Conservation (phyloP, 2,888 invertebrate genomes). For the Tribolium freemani region DNA sequence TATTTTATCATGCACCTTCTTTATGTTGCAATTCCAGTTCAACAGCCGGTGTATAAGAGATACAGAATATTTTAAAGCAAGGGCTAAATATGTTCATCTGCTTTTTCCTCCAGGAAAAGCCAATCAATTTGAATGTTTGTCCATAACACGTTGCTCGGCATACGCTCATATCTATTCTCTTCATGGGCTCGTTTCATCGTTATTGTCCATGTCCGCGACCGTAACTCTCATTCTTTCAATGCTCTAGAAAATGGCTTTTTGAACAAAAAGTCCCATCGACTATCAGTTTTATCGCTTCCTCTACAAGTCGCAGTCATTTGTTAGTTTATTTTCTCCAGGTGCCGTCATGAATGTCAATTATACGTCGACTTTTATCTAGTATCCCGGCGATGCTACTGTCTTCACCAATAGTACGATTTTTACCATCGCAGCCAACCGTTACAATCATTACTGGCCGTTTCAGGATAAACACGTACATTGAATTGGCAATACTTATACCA, state of each 20-base stretch:
- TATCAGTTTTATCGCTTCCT: slow-evolving; percentile 52
- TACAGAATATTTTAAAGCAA: background rate
- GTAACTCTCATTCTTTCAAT: slow-evolving; percentile 9
- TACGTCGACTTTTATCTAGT: slow-evolving; percentile 26
- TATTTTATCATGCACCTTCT: background rate
- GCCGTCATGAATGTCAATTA: slow-evolving; percentile 38
- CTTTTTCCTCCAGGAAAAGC: background rate
- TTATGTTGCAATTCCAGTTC: background rate
- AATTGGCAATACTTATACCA: slow-evolving; percentile 28
- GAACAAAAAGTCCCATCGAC: slow-evolving; percentile 13
- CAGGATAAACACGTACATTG: slow-evolving; percentile 14
- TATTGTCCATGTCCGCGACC: background rate
- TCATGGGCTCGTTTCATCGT: background rate
- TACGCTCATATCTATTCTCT: background rate
- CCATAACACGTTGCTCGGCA: background rate
- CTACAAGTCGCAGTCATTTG: slow-evolving; percentile 52
- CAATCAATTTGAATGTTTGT: background rate
- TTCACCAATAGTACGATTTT: slow-evolving; percentile 18
- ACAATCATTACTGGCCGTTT: slow-evolving; percentile 24
- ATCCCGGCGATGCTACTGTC: slow-evolving; percentile 14
- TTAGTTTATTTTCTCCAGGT: slow-evolving; percentile 47
- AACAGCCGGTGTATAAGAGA: background rate
- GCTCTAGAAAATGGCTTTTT: slow-evolving; percentile 18
- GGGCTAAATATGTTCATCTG: background rate
- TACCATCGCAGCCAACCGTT: slow-evolving; percentile 21